Conservation (phyloP, 2,797 vertebrate species). For the Muraenolepis orangiensis region DNA sequence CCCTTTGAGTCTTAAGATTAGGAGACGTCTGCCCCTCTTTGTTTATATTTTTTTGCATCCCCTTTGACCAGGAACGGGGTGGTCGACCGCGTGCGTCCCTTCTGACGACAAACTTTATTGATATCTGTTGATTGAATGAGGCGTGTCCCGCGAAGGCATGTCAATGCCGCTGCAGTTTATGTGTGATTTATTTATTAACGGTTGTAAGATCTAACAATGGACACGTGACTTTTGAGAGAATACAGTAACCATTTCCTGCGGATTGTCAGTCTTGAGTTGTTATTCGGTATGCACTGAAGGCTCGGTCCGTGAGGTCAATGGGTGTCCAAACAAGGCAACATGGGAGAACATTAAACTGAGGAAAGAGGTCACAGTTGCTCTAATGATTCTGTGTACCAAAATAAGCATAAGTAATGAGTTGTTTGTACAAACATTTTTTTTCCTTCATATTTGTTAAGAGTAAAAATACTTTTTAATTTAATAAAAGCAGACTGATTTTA, state of each 20-base stretch:
- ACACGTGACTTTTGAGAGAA: slow-evolving; percentile 25
- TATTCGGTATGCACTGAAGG: slow-evolving; percentile 48
- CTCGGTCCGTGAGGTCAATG: slow-evolving; percentile 33
- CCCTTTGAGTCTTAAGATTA: slow-evolving; percentile 66
- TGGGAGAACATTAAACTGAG: slow-evolving; percentile 28
- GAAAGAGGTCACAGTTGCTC: slow-evolving; percentile 33
- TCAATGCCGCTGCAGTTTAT: slow-evolving; percentile 5
- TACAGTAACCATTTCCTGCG: slow-evolving; percentile 40
- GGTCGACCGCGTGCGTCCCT: slow-evolving; percentile 18
- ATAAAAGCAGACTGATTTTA: slow-evolving; percentile 77
- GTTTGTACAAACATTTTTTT: slow-evolving; percentile 42
- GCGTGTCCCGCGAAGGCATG: slow-evolving; percentile 35
- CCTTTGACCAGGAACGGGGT: slow-evolving; percentile 39
- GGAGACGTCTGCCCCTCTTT: slow-evolving; percentile 41
- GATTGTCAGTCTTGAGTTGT: slow-evolving; percentile 33
- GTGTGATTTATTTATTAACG: slow-evolving; percentile 22
- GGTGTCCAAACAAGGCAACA: slow-evolving; percentile 29
- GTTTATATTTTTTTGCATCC: slow-evolving; percentile 19
- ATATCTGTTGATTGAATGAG: slow-evolving; percentile 42
- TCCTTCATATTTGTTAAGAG: slow-evolving; percentile 59
- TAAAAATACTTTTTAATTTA: slow-evolving; percentile 74
- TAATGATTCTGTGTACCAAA: slow-evolving; percentile 64
- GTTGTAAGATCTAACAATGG: slow-evolving; percentile 34
- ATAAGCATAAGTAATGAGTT: slow-evolving; percentile 50
- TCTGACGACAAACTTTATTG: slow-evolving; percentile 37